Percentiles rank a stretch among this genome's conserved stretches.
Evolutionary conservation across 2,113 vertebrate genomes (phyloP).

Genomic region (Clupea harengus): DNA sequence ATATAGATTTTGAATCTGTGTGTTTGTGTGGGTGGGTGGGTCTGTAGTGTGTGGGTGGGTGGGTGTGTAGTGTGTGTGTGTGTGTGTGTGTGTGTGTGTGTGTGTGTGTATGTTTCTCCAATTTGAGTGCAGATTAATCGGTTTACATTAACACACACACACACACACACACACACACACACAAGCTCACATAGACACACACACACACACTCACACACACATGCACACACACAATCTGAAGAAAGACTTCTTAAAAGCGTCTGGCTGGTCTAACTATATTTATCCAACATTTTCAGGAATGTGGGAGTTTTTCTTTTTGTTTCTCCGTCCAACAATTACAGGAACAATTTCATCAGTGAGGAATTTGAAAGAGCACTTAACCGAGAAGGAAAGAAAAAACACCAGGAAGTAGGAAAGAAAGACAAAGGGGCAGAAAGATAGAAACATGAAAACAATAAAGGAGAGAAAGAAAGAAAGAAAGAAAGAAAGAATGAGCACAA

Average conservation of each 20-base stretch:
- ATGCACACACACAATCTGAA: conserved; percentile 32
- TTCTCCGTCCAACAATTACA: conserved; percentile 57
- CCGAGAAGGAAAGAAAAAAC: neutral
- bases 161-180: conserved; percentile 18
- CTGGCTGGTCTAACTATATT: conserved; percentile 54
- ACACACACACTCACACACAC: conserved; percentile 19
- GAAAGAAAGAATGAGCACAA: neutral
- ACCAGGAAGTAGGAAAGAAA: neutral
- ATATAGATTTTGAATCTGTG: conserved; percentile 9
- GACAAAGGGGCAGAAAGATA: neutral
- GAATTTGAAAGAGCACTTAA: conserved; percentile 48
- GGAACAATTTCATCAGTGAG: conserved; percentile 61
- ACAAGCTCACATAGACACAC: conserved; percentile 15
- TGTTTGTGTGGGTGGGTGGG: neutral
- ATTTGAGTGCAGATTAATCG: conserved; percentile 49
- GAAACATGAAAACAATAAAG: too few relatives aligned
- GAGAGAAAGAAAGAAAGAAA: conserved; percentile 5
- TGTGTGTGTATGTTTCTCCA: neutral
- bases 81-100: neutral
- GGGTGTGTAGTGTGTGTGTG: neutral
- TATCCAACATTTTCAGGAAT: conserved; percentile 54
- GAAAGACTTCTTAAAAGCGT: conserved; percentile 33
- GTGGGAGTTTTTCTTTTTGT: conserved; percentile 60
- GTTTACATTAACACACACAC: conserved; percentile 12
- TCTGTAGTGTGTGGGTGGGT: neutral